Evolutionary conservation across 2,888 invertebrate species (phyloP).

Genomic region (Drosophila yooni): DNA sequence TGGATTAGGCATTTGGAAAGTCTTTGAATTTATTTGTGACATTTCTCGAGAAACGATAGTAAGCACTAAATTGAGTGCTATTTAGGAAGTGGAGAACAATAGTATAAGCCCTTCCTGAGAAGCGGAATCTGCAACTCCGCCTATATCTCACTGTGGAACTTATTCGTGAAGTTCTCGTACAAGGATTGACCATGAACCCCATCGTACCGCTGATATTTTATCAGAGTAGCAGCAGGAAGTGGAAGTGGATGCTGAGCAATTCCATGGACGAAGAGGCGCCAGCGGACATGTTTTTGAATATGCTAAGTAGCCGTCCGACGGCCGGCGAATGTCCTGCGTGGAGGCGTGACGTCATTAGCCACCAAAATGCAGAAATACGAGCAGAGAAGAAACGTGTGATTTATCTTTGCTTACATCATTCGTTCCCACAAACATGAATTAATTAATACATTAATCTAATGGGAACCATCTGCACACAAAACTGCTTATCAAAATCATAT

Average conservation of each 20-base stretch:
- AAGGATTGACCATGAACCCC: not conserved
- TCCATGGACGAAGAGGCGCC: not conserved
- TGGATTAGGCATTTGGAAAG: not conserved
- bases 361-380: not conserved
- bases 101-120: no score
- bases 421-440: accelerated
- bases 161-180: not conserved
- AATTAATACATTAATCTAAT: not conserved
- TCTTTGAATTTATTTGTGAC: not conserved
- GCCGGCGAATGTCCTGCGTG: not conserved
- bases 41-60: no score
- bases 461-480: not conserved
- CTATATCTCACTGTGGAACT: not conserved
- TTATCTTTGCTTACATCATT: not conserved
- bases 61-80: not conserved
- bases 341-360: not conserved
- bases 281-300: not conserved
- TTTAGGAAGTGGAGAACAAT: not conserved
- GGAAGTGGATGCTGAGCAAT: not conserved
- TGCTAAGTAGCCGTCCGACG: not conserved
- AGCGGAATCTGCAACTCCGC: not conserved
- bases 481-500: not conserved
- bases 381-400: not conserved
- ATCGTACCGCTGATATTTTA: not conserved
- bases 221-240: not conserved